Base-by-base conservation (phyloP, 2,888 invertebrate genomes). In the Agelastica alni region DNA sequence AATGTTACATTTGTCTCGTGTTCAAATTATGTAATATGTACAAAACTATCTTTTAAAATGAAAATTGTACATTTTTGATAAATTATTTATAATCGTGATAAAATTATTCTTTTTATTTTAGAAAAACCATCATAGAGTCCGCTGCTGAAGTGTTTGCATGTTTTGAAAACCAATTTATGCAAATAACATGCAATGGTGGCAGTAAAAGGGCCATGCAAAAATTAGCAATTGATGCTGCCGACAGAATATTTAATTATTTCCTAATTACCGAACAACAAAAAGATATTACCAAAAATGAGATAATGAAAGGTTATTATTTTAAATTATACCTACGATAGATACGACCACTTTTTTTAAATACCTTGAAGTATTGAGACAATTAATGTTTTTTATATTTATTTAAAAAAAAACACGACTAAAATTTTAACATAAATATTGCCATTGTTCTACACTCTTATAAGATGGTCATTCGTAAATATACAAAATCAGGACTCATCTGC, bases 131-230 rank as follows among this genome's bases (percentile, higher is more conserved):
- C 10, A 57, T 62, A 9, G 43, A 60, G 14, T 46, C 58, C 5
- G 51, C 58, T 5, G 13, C 52, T 2, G 60, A 60, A 13, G 22
- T 62, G 32, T 62, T 62, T 28, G 44, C 42, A 28, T 43, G 48
- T 34, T 62, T 58, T 31, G 62, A 62, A 42, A 32, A 49, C 28
- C 43, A 58, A 44, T 60, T 60, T 36, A 34, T 22, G 18, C 41
- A 43, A 36, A 10, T 60, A 16, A 58, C 42, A 6, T 58, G 58
- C 22, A 48, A 49, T n/a, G 52, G 47, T 4, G 60, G 60, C 0
- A 30, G 45, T n/a, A 55, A 45, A 56, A 13, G 58, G 18, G 56
- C 60, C 1, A 60, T 60, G 60, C 53, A 56, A 32, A 58, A 58
- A 47, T 45, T 60, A 20, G 58, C 58, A 9, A 45, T 48, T 22